Conservation (phyloP, 2,888 invertebrate species). For the Digitonthophagus gazella region DNA sequence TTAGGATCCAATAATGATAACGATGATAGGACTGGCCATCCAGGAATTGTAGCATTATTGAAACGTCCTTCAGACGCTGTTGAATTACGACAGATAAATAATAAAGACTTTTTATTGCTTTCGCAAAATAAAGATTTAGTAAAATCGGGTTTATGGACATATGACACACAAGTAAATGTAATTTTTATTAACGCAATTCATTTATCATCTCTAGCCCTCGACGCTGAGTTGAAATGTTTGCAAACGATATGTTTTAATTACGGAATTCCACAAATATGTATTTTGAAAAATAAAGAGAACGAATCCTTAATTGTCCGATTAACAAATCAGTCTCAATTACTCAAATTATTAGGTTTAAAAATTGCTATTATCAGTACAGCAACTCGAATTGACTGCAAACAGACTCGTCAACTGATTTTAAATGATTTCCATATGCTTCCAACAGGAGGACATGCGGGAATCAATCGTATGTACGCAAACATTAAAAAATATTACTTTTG, state of each 20-base stretch:
- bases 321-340: not conserved
- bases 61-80: not conserved
- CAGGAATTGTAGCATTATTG: constrained; percentile 12
- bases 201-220: constrained; percentile 19
- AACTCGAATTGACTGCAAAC: constrained; percentile 8
- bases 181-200: constrained; percentile 17
- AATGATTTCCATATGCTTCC: constrained; percentile 24
- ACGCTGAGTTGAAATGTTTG: constrained; percentile 19
- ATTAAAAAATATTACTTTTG: constrained; percentile 23
- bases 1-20: no score
- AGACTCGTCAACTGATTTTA: constrained; percentile 21
- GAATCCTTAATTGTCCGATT: constrained; percentile 9
- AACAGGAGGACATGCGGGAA: constrained; percentile 22
- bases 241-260: constrained; percentile 13
- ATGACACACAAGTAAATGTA: constrained; percentile 7
- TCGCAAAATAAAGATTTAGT: not conserved
- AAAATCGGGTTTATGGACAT: constrained; percentile 15
- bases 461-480: constrained; percentile 20
- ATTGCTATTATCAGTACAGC: constrained; percentile 12
- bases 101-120: not conserved
- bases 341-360: not conserved
- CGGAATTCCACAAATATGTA: constrained; percentile 24
- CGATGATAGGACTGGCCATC: constrained; percentile 7
- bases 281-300: constrained; percentile 22
- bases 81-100: constrained; percentile 7